Evolutionary conservation across 2,888 invertebrate genomes (phyloP), one percentile per base, ranked within the genome.

Genomic region (Papilio protenor): DNA sequence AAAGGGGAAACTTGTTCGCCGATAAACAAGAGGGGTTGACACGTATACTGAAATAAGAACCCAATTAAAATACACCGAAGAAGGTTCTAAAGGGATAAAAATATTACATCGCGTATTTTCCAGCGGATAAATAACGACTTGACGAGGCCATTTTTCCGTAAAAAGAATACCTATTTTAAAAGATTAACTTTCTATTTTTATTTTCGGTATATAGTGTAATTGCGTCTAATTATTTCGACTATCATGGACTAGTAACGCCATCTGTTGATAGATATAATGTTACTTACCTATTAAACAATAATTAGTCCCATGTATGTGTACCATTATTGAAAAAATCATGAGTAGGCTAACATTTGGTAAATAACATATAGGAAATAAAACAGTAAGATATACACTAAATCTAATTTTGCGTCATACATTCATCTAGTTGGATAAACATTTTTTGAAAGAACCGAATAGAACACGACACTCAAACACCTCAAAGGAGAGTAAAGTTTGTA

Each of bases 41-140:
- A 86, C 86, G 87, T 86, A 87, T 87, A 87, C 88, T 89, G 90
- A 90, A 90, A 91, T 87, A 83, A 84, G 90, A 91, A 85, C 87
- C 91, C 91, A 91, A 91, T 91, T 91, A 91, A 89, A 82, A 82
- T 81, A 80, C 83, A 82, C 81, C 82, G 82, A 81, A 76, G 80
- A 81, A 73, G 78, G 75, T 80, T 47, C 61, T 72, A 18, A 2
- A 59, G 55, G 81, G 80, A 80, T 84, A 82, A 85, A 87, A 88
- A 86, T 87, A 85, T 85, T 84, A 83, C 83, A 82, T 81, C 84
- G 82, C 83, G 81, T 84, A 83, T 83, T 82, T 86, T 86, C 82
- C 83, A 85, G 82, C 83, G 78, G 75, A 80, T 81, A 80, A 77
- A 77, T 73, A 66, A 73, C 23, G 61, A 23, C 61, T 61, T 71